These are phyloP conservation scores for Palythoa caribaeorum DNA, from an alignment of 92 coral and sea anemone genomes.

Conservation along the genomic window DNA sequence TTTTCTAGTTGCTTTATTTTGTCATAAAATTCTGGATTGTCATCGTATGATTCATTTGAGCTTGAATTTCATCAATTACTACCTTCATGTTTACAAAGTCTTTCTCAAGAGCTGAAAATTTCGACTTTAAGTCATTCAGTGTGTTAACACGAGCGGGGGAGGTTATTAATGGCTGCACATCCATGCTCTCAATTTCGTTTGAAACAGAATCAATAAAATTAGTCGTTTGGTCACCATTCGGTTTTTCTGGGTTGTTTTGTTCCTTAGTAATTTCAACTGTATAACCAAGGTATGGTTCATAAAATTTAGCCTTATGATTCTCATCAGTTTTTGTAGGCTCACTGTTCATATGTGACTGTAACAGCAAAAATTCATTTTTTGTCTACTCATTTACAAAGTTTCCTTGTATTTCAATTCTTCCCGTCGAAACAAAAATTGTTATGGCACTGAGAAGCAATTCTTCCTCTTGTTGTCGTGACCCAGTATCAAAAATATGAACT, in stretches of 20 bases:
- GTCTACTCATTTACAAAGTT: slow-evolving; percentile 27
- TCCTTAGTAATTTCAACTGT: neutral
- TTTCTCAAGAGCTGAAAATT: slow-evolving; percentile 26
- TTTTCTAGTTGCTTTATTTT: slow-evolving; percentile 23
- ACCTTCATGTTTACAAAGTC: slow-evolving; percentile 16
- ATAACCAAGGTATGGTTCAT: slow-evolving; percentile 7
- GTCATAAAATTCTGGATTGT: neutral
- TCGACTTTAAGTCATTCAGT: slow-evolving; percentile 18
- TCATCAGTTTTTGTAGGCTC: neutral
- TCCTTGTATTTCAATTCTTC: slow-evolving; percentile 42
- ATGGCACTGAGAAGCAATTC: slow-evolving; percentile 23
- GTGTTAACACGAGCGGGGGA: slow-evolving; percentile 32
- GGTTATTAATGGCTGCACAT: neutral
- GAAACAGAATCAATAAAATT: slow-evolving; percentile 7
- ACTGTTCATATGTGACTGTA: neutral
- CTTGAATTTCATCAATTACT: neutral
- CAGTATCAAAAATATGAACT: neutral
- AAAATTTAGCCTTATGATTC: neutral
- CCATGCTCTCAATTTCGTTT: slow-evolving; percentile 15
- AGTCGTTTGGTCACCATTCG: neutral
- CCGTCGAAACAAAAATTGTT: slow-evolving; percentile 26
- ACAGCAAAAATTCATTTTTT: neutral
- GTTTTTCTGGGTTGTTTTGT: neutral
- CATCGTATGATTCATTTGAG: slow-evolving; percentile 5
- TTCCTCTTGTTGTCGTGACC: neutral